These are phyloP conservation scores for Pterocles burchelli DNA, from an alignment of 2,113 vertebrate species.

Conservation along the genomic window DNA sequence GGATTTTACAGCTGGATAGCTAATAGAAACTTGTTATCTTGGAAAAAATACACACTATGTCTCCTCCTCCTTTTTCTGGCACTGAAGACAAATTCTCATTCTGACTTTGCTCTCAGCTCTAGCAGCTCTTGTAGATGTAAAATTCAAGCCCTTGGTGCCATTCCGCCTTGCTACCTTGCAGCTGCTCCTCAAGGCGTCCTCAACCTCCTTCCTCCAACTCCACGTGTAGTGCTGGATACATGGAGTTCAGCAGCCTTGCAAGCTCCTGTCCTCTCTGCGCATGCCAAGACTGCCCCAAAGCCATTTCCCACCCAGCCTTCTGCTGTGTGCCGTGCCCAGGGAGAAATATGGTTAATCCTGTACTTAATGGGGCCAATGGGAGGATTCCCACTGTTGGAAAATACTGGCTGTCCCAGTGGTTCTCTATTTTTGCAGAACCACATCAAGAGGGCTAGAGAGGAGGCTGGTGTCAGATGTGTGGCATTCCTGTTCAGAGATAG, in stretches of 20 bases:
- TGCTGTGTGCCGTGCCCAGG: background rate
- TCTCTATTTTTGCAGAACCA: background rate
- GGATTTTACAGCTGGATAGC: background rate
- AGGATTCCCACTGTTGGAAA: background rate
- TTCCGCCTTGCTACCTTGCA: background rate
- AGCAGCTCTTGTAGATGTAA: background rate
- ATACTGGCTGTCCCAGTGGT: background rate
- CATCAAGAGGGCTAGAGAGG: background rate
- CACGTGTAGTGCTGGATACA: background rate
- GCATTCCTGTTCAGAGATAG: background rate
- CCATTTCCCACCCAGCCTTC: background rate
- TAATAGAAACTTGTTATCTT: background rate
- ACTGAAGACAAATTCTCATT: background rate
- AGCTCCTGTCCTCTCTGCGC: rapidly evolving
- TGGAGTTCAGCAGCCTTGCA: background rate
- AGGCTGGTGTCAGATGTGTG: background rate
- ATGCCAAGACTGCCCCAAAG: background rate
- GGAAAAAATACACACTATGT: background rate
- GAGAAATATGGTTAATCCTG: background rate
- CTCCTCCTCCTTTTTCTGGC: background rate
- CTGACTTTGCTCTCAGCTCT: background rate
- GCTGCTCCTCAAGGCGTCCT: background rate
- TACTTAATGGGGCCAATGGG: background rate
- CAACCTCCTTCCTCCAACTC: background rate
- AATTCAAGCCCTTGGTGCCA: background rate